phyloP scores from a whole-genome alignment of 2,113 vertebrate genomes.

The Dromiciops gliroides region DNA sequence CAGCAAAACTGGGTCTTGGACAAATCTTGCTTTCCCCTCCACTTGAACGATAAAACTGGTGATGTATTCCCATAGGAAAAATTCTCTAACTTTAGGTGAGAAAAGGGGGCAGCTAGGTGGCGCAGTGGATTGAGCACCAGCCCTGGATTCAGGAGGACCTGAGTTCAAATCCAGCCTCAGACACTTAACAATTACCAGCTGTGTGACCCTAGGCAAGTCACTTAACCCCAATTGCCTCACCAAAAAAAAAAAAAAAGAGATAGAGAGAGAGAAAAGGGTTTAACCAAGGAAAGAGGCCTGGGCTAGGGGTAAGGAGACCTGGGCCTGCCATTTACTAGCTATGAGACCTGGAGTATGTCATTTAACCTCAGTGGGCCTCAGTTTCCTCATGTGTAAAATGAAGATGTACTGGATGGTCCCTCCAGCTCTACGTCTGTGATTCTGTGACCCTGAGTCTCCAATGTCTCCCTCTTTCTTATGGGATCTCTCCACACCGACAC shows the following conservation, averaged over 20 bases:
- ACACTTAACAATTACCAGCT: too few species aligned
- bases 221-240: too few species aligned
- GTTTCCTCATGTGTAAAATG: neutral
- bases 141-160: too few species aligned
- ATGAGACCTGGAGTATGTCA: neutral
- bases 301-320: neutral
- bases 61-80: neutral
- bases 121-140: too few species aligned
- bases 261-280: neutral
- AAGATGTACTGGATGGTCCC: neutral
- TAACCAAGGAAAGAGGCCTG: neutral
- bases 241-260: too few species aligned
- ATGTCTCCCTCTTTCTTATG: neutral
- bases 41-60: neutral
- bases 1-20: neutral
- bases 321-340: neutral
- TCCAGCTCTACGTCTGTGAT: neutral
- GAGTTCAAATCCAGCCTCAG: too few species aligned
- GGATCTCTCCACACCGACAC: neutral
- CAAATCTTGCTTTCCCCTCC: accelerated
- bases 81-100: neutral
- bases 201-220: too few species aligned
- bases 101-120: too few species aligned
- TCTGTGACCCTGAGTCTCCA: neutral
- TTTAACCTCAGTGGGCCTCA: neutral